phyloP scores from a whole-genome alignment of 2,113 vertebrate genomes.

The Crotalus helleri region DNA sequence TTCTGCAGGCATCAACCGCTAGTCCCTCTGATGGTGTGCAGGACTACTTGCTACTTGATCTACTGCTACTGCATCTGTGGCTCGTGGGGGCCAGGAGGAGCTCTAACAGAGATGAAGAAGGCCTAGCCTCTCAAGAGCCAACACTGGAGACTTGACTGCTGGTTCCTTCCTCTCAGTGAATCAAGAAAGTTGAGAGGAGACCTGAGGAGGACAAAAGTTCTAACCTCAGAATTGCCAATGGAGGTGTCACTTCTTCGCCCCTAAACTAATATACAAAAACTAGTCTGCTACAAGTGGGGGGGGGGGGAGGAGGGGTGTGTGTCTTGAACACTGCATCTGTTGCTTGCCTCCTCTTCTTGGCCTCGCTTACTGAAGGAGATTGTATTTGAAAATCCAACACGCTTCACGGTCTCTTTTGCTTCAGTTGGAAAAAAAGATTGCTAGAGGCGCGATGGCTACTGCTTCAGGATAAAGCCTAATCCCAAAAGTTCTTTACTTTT shows the following conservation, averaged over 20 bases:
- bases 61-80: background rate
- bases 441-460: background rate
- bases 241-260: background rate
- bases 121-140: background rate
- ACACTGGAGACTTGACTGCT: background rate
- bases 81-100: background rate
- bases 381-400: background rate
- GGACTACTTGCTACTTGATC: background rate
- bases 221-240: background rate
- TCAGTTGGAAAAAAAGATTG: background rate
- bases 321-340: background rate
- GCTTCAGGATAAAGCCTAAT: background rate
- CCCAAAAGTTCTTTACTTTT: background rate
- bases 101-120: background rate
- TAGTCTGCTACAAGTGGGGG: background rate
- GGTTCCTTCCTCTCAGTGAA: background rate
- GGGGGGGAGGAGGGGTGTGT: background rate
- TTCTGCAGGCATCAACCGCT: conserved; percentile 31
- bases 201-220: background rate
- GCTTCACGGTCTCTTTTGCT: background rate
- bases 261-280: background rate
- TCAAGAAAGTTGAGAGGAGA: background rate
- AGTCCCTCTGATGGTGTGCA: conserved; percentile 42
- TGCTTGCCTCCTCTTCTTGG: background rate
- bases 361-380: background rate